Evolutionary conservation across 2,888 invertebrate genomes (phyloP).

Genomic region (Willowsia nigromaculata): DNA sequence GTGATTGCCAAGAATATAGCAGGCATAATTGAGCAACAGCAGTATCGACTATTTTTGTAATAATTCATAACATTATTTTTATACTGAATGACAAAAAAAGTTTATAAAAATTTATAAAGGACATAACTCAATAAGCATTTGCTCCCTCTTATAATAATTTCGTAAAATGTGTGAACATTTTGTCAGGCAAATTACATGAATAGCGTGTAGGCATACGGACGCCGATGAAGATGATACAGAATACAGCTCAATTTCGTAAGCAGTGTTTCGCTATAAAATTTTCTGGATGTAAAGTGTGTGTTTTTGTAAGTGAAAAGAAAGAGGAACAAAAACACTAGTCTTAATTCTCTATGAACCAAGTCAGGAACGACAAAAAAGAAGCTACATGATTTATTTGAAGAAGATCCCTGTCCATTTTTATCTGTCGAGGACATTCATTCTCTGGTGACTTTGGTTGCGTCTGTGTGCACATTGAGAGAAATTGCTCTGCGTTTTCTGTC

Average conservation of each 20-base stretch:
- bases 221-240: background rate
- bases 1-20: constrained; percentile 23
- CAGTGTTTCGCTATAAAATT: background rate
- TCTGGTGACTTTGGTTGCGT: background rate
- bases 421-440: constrained; percentile 46
- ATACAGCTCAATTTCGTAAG: constrained; percentile 12
- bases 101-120: background rate
- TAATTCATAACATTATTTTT: constrained; percentile 34
- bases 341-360: background rate
- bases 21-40: background rate
- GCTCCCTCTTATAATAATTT: background rate
- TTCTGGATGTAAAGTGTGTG: background rate
- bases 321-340: background rate
- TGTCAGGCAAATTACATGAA: too few relatives aligned
- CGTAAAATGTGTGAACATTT: too few relatives aligned
- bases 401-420: constrained; percentile 63
- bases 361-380: background rate
- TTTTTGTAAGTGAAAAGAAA: background rate
- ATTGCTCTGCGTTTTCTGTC: background rate
- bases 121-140: background rate
- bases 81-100: background rate
- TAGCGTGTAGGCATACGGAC: too few relatives aligned
- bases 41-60: background rate
- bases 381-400: constrained; percentile 54
- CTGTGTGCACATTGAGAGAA: background rate